Percentiles rank a stretch among this genome's conserved stretches.
phyloP scores from a whole-genome alignment of 1,140 invertebrate species.

The Lordiphosa stackelbergi region DNA sequence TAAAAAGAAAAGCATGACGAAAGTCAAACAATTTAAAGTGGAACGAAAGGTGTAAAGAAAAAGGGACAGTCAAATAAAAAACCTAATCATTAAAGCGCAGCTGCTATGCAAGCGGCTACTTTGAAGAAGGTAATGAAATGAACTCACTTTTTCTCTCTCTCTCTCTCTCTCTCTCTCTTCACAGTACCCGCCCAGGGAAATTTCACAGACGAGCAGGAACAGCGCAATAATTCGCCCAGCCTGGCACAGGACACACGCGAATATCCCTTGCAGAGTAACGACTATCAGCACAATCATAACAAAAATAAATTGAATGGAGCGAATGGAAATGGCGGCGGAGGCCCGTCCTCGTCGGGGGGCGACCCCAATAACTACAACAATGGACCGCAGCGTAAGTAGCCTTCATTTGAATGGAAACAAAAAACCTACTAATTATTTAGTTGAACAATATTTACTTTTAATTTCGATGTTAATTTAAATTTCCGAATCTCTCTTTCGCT shows the following conservation, averaged over 20 bases:
- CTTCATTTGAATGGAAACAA: constrained; percentile 42
- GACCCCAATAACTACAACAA: constrained; percentile 66
- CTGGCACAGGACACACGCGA: constrained; percentile 78
- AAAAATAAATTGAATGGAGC: constrained; percentile 71
- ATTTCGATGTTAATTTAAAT: constrained; percentile 63
- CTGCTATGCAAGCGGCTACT: constrained; percentile 48
- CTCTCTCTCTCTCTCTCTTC: constrained; percentile 11
- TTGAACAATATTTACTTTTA: constrained; percentile 74
- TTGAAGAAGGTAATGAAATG: constrained; percentile 37
- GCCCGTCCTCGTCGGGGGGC: constrained; percentile 15
- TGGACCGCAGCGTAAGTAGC: constrained; percentile 71
- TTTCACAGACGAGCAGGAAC: constrained; percentile 82
- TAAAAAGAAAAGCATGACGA: constrained; percentile 46
- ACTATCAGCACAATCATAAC: constrained; percentile 82
- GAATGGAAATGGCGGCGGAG: constrained; percentile 63
- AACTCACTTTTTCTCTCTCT: constrained; percentile 13
- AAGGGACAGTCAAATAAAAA: constrained; percentile 12
- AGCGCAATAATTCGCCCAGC: constrained; percentile 42
- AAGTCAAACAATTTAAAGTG: constrained; percentile 59
- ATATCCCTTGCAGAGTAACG: constrained; percentile 83
- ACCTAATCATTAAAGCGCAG: constrained; percentile 56
- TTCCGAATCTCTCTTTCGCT: constrained; percentile 27
- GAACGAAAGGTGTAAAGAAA: constrained; percentile 52
- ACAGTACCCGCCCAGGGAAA: constrained; percentile 84
- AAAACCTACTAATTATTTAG: constrained; percentile 65